Conservation (phyloP, 2,797 vertebrate species). For the Poecile montanus region DNA sequence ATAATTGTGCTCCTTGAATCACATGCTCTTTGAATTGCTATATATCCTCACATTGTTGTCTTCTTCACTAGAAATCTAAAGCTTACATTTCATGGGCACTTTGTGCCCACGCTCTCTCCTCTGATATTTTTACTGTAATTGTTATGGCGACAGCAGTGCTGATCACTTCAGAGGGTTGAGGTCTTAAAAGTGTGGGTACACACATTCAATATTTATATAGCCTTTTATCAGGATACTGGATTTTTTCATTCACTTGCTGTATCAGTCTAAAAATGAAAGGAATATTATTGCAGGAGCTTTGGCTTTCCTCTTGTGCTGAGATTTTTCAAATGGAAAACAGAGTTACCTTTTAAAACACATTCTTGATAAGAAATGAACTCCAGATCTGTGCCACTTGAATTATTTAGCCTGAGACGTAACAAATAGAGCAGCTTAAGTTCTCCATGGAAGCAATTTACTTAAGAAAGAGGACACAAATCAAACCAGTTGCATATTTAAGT, state of each 20-base stretch:
- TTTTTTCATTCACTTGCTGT: not conserved
- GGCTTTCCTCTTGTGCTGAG: not conserved
- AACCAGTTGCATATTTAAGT: slow-evolving; percentile 40
- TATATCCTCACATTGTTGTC: not conserved
- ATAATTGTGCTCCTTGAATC: not conserved
- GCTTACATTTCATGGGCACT: not conserved
- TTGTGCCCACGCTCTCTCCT: not conserved
- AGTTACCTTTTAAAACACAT: slow-evolving; percentile 8
- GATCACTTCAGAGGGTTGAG: not conserved
- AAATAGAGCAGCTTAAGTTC: slow-evolving; percentile 37
- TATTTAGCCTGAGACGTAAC: slow-evolving; percentile 42
- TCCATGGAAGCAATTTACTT: slow-evolving; percentile 31
- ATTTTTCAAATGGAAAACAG: slow-evolving; percentile 15
- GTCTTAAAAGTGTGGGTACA: slow-evolving; percentile 8
- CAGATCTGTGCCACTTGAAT: slow-evolving; percentile 4
- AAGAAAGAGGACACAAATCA: slow-evolving; percentile 49
- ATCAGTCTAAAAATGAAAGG: slow-evolving; percentile 22
- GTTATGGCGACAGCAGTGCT: not conserved
- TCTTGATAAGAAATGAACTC: slow-evolving; percentile 19
- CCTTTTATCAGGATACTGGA: not conserved
- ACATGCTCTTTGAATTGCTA: not conserved
- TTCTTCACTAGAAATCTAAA: slow-evolving; percentile 33
- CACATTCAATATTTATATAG: slow-evolving; percentile 49
- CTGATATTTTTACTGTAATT: slow-evolving; percentile 49
- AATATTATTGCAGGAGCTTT: not conserved